Percentiles rank a stretch among this genome's conserved stretches.
These are phyloP conservation scores for Oreochromis niloticus DNA, from an alignment of 2,113 vertebrate species.

Conservation along the genomic window DNA sequence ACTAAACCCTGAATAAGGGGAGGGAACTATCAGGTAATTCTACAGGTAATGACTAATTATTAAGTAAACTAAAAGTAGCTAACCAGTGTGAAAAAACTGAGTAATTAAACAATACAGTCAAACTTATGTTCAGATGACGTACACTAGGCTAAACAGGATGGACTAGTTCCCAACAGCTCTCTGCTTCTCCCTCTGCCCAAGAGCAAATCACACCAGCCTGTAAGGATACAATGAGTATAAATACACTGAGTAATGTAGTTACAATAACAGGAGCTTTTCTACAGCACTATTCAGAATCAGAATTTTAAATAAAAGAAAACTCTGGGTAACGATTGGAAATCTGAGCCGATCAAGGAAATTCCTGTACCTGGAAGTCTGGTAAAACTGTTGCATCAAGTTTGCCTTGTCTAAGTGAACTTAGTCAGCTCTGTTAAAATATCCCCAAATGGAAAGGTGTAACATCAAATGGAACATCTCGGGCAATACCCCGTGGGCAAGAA, in stretches of 20 bases:
- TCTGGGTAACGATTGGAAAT: not conserved
- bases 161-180: not conserved
- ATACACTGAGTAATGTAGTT: not conserved
- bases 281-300: not conserved
- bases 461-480: not conserved
- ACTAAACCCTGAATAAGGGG: not conserved
- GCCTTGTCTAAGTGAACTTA: not conserved
- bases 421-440: not conserved
- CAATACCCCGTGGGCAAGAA: not conserved
- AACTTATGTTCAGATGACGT: not conserved
- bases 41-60: not conserved
- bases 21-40: not conserved
- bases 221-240: not conserved
- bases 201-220: not conserved
- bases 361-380: not conserved
- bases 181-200: not conserved
- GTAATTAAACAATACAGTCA: not conserved
- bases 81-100: not conserved
- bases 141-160: not conserved
- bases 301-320: not conserved
- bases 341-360: not conserved
- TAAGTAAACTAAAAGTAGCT: not conserved
- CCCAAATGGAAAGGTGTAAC: not conserved
- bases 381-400: not conserved
- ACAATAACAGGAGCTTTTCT: not conserved